Evolutionary conservation across 2,888 invertebrate genomes (phyloP).

Genomic region (Gryllus longicercus): DNA sequence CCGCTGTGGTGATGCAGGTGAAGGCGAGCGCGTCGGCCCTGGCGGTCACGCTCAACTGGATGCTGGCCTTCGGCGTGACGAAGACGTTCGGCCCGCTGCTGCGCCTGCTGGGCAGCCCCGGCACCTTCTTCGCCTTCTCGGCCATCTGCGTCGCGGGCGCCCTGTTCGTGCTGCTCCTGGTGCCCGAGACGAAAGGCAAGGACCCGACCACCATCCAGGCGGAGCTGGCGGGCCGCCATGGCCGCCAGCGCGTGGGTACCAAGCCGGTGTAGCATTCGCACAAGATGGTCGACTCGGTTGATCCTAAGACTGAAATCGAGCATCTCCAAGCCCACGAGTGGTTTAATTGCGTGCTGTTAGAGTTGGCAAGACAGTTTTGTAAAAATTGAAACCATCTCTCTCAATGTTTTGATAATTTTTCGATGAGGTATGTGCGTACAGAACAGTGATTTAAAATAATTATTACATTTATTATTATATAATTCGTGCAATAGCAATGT

Average conservation of each 20-base stretch:
- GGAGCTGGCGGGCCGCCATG: constrained; percentile 29
- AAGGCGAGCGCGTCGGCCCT: constrained; percentile 44
- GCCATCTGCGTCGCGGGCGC: constrained; percentile 62
- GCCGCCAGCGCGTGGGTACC: neutral
- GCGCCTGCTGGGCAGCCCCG: constrained; percentile 55
- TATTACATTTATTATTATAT: too few relatives aligned
- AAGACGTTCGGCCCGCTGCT: constrained; percentile 63
- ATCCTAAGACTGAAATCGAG: too few relatives aligned
- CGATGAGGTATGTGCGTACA: too few relatives aligned
- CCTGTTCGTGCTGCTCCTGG: constrained; percentile 62
- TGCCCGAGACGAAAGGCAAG: constrained; percentile 83
- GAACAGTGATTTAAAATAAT: too few relatives aligned
- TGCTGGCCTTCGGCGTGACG: constrained; percentile 68
- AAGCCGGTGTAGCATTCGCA: neutral
- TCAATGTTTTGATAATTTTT: too few relatives aligned
- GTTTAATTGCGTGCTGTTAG: too few relatives aligned
- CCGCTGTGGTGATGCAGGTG: neutral
- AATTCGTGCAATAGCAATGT: too few relatives aligned
- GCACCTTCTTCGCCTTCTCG: constrained; percentile 75
- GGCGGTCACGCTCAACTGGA: constrained; percentile 60
- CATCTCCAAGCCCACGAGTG: too few relatives aligned
- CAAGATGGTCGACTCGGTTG: neutral
- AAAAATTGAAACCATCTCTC: too few relatives aligned
- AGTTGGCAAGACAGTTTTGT: too few relatives aligned
- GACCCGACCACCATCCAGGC: constrained; percentile 71